These are phyloP conservation scores for Actinemys pallida DNA, from an alignment of 2,113 vertebrate species.

Conservation along the genomic window DNA sequence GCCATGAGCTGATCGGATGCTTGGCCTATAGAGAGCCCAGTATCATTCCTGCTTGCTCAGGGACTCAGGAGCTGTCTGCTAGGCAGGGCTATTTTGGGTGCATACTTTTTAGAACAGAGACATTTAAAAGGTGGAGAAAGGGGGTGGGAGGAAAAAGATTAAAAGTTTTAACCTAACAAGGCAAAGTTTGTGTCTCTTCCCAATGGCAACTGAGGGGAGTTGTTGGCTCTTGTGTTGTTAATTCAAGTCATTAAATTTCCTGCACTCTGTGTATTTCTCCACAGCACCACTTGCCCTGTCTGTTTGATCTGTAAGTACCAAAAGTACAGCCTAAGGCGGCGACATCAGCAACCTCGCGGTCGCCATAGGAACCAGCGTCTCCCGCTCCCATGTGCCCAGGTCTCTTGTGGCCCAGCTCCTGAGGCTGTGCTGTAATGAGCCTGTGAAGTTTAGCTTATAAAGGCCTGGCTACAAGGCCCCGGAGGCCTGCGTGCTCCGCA, in stretches of 20 bases:
- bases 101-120: rapidly evolving
- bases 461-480: slow-evolving; percentile 20
- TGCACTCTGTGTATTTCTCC: slow-evolving; percentile 29
- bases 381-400: slow-evolving; percentile 18
- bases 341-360: slow-evolving; percentile 63
- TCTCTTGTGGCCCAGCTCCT: slow-evolving; percentile 56
- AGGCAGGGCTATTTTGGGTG: rapidly evolving
- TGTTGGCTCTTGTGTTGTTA: background rate
- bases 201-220: background rate
- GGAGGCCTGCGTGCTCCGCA: background rate
- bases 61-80: no score
- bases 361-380: slow-evolving; percentile 72
- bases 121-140: background rate
- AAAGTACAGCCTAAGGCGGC: slow-evolving; percentile 72
- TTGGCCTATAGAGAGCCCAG: background rate
- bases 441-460: slow-evolving; percentile 50
- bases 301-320: slow-evolving; percentile 66
- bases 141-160: rapidly evolving
- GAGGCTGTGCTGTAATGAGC: slow-evolving; percentile 55
- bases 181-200: slow-evolving; percentile 10
- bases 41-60: background rate
- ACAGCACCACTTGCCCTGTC: slow-evolving; percentile 58
- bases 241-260: slow-evolving; percentile 53
- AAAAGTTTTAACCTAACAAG: background rate
- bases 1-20: background rate